Evolutionary conservation across 2,797 vertebrate species (phyloP), one percentile per base, ranked within the genome.

Genomic region (Falco cherrug): DNA sequence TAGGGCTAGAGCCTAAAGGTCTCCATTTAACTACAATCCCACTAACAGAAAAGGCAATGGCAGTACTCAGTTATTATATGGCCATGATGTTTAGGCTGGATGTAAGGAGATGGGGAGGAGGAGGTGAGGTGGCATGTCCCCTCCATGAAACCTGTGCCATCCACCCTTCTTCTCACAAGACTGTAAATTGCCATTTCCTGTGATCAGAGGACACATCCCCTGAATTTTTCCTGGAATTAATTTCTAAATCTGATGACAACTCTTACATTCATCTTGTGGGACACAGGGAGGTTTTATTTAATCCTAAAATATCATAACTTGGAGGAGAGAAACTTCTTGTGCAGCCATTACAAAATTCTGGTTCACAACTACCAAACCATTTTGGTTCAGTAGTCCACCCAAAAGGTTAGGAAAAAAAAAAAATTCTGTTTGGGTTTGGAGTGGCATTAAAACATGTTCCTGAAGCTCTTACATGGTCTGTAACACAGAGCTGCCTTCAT

Each of bases 111-210:
- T 8, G 4, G 16, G 12, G 15, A 73, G 33, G 29, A 84, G 17
- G 25, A 63, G 31, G 29, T 2, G 3, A 51, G 31, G 37, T 0
- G 0, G 5, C 1, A 1, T 16, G n/a, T 31, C 33, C 48, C 5
- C 35, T 76, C 4, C 0, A 16, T 41, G 56, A 90, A 79, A 79
- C n/a, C 51, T n/a, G 26, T 47, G 60, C 48, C 15, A 9, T 31
- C 59, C 33, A 60, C 59, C 6, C 43, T 50, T 78, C 69, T 78
- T 53, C 51, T 80, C 50, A 50, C 5, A 35, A 77, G 68, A 64
- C 15, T 47, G 12, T 37, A 77, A 75, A 86, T 2, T 79, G 37
- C 15, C 31, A 31, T 90, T 89, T 84, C 61, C 26, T 41, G 37
- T 8, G 2, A 63, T 1, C 11, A 4, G 41, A 70, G 54, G 22